Base-by-base conservation (phyloP, 2,888 invertebrate genomes). In the Rotaria magnacalcarata region DNA sequence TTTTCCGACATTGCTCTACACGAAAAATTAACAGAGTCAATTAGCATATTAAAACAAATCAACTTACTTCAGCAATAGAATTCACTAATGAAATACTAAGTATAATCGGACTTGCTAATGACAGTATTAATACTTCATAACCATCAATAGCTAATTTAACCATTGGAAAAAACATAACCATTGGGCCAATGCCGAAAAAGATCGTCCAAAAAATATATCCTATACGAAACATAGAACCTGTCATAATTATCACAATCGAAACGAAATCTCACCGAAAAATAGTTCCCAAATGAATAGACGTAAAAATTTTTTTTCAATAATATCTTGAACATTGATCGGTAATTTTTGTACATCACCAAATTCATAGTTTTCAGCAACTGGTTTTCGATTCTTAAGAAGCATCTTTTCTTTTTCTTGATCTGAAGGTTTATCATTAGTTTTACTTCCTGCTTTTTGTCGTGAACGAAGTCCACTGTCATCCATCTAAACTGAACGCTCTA, bases 151-250 rank as follows among this genome's bases (percentile, higher is more conserved):
- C 91, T 58, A 91, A 88, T 87, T 91, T 90, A 88, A 91, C 91
- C 24, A 91, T 88, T 16, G 91, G 91, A 87, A 90, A 91, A 87
- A 91, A 91, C 91, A 91, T 91, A 67, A 91, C 90, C 90, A 91
- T 90, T 0, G 91, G 90, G 11, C 89, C 90, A 56, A 91, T 88
- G 1, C 89, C 90, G 88, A 90, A 90, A 87, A 91, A 90, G 56
- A 91, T 87, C 75, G 89, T 90, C 91, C 91, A 91, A 87, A 91
- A 91, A 19, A 90, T 88, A 88, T 89, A 91, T 27, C 91, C 91
- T 90, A 88, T 60, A 89, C 89, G n/a, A 85, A 60, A 87, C 87
- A 86, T 84, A 84, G 50, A 50, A 50, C 4, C 3, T n/a, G 3
- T 75, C 27, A 8, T 16, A 75, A 11, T 75, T 7, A 43, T 43